Evolutionary conservation across 92 coral and sea anemone species (phyloP).

Genomic region (Micromussa lordhowensis): DNA sequence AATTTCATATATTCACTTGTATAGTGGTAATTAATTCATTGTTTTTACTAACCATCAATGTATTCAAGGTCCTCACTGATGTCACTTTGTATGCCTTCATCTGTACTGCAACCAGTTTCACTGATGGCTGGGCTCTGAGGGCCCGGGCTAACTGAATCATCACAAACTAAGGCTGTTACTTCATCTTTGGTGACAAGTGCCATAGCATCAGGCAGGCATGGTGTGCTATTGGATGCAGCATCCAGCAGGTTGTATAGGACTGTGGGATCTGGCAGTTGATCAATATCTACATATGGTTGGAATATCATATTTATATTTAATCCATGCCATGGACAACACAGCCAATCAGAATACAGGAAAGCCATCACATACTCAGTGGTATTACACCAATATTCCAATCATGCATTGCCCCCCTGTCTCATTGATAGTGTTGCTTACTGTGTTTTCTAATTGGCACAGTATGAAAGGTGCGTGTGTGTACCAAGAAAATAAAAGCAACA

Average conservation of each 20-base stretch:
- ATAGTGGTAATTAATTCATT: not conserved
- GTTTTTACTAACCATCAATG: constrained; percentile 24
- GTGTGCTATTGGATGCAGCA: not conserved
- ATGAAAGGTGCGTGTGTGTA: too few species aligned
- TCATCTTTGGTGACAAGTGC: not conserved
- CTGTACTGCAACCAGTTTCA: constrained; percentile 29
- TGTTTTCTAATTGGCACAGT: too few species aligned
- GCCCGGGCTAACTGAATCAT: constrained; percentile 4
- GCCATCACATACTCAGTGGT: too few species aligned
- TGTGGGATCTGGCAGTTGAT: constrained; percentile 24
- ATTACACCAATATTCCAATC: too few species aligned
- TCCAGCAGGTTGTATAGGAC: constrained; percentile 15
- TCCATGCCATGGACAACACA: too few species aligned
- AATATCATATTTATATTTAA: not conserved
- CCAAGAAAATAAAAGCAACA: too few species aligned
- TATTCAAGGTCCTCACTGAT: constrained; percentile 16
- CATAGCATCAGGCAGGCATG: not conserved
- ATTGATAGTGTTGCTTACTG: too few species aligned
- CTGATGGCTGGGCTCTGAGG: constrained; percentile 7
- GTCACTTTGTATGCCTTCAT: constrained; percentile 50
- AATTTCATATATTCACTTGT: too few species aligned
- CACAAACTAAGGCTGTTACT: not conserved
- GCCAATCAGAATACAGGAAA: too few species aligned
- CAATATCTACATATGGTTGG: constrained; percentile 15
- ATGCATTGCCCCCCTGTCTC: too few species aligned